phyloP scores from a whole-genome alignment of 1,140 invertebrate species.

The Bombus balteatus region DNA sequence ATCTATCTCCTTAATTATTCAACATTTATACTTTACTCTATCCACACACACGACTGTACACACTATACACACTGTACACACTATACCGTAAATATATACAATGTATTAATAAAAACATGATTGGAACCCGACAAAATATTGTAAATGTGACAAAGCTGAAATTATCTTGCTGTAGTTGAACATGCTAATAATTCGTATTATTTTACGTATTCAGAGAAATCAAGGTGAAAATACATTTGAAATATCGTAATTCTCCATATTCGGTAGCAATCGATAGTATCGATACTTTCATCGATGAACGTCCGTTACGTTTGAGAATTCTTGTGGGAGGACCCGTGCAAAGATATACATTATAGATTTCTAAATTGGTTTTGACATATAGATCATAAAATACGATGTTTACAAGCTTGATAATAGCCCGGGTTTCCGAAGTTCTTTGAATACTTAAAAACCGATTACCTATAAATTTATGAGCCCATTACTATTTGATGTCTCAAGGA shows the following conservation, averaged over 20 bases:
- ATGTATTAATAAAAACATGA: neutral
- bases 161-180: neutral
- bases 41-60: too few relatives aligned
- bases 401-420: conserved; percentile 45
- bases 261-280: neutral
- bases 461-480: neutral
- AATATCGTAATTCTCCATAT: neutral
- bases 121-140: neutral
- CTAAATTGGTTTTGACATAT: conserved; percentile 51
- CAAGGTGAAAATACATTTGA: neutral
- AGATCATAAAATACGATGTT: conserved; percentile 46
- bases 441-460: conserved; percentile 22
- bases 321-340: conserved; percentile 14
- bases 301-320: neutral
- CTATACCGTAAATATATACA: too few relatives aligned
- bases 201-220: neutral
- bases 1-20: too few relatives aligned
- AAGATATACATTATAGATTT: conserved; percentile 33
- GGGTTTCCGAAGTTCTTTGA: conserved; percentile 16
- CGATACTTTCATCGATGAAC: conserved; percentile 12
- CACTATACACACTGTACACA: too few relatives aligned
- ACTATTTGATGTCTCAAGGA: neutral
- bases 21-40: too few relatives aligned
- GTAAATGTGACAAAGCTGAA: neutral
- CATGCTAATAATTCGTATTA: neutral